phyloP scores from a whole-genome alignment of 35 echinoderm and acorn worm species.

The Ophioderma brevispina region DNA sequence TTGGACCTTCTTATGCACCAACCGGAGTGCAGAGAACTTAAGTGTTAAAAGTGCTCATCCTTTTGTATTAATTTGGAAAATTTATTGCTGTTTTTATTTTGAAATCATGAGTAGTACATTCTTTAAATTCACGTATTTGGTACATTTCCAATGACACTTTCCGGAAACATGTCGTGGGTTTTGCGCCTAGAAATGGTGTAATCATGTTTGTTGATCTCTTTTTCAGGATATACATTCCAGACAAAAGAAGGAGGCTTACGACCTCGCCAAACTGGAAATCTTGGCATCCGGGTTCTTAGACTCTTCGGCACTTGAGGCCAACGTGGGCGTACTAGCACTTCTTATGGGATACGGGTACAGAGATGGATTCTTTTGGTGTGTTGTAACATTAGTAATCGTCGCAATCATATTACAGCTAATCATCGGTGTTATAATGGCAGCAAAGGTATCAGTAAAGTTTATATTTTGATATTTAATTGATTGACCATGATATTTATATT shows the following conservation, averaged over 20 bases:
- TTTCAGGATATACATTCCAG: not conserved
- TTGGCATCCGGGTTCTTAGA: constrained; percentile 5
- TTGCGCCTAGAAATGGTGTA: no score
- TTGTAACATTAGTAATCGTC: not conserved
- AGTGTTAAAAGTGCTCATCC: no score
- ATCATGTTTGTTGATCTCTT: not conserved
- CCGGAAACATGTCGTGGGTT: no score
- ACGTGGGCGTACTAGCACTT: not conserved
- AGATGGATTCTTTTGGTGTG: not conserved
- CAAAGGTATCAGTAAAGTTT: not conserved
- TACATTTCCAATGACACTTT: no score
- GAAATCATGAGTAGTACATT: no score
- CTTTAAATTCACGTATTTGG: no score
- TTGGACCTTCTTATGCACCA: no score
- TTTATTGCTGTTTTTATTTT: no score
- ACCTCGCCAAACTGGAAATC: constrained; percentile 5
- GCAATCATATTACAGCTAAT: not conserved
- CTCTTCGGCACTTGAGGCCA: not conserved
- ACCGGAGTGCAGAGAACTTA: no score
- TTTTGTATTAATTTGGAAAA: no score
- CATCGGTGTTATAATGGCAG: not conserved
- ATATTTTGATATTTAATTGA: no score
- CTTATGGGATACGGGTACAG: not conserved
- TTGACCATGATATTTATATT: no score
- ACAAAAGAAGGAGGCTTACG: not conserved